Conservation (phyloP, 2,113 vertebrate species). For the Hymenochirus boettgeri region DNA sequence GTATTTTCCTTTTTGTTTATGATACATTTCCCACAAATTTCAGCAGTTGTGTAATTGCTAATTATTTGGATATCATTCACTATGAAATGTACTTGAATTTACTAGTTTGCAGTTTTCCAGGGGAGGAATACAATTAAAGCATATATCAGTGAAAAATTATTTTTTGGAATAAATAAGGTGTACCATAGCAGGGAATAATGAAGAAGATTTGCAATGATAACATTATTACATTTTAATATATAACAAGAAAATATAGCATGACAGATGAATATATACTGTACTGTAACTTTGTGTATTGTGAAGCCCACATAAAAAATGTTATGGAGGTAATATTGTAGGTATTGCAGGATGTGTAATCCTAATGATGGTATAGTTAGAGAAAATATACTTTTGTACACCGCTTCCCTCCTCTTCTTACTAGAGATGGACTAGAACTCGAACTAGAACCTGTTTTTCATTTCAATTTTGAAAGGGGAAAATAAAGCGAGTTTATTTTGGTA, state of each 20-base stretch:
- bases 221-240: constrained; percentile 13
- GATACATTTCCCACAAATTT: neutral
- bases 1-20: constrained; percentile 18
- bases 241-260: neutral
- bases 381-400: no score
- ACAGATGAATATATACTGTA: neutral
- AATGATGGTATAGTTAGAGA: neutral
- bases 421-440: no score
- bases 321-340: no score
- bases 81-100: constrained; percentile 8
- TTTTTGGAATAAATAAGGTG: constrained; percentile 16
- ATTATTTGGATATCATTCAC: constrained; percentile 30
- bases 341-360: neutral
- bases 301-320: no score
- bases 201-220: constrained; percentile 26
- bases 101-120: constrained; percentile 17
- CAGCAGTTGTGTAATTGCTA: constrained; percentile 25
- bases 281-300: no score
- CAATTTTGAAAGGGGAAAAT: no score
- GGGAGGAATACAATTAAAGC: constrained; percentile 15
- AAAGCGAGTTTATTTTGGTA: no score
- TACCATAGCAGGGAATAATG: constrained; percentile 17
- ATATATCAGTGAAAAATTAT: constrained; percentile 31
- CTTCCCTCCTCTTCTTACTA: no score
- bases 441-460: no score